Base-by-base conservation (phyloP, 2,888 invertebrate genomes). In the Hirtodrosophila confusa region DNA sequence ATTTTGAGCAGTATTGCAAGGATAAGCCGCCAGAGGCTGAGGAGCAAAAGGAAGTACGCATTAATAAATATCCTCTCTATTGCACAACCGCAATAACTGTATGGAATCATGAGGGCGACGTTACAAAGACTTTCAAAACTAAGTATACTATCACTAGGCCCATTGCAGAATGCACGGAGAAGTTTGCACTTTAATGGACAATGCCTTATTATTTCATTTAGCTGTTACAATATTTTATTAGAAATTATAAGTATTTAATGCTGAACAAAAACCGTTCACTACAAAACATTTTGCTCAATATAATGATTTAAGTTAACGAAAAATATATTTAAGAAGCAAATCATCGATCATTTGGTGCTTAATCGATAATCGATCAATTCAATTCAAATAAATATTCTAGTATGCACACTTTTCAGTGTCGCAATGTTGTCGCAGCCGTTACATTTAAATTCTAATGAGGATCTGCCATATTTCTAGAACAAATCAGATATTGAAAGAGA, bases 31-130 rank as follows among this genome's bases (percentile, higher is more conserved):
- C 70, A 0, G 79, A 82, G 31, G 73, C 85, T 45, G 78, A 80
- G 27, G 88, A 72, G 36, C 73, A 69, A 10, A 80, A 80, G 47
- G 86, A 89, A 33, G 67, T 75, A 3, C 51, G 89, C 10, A 70
- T 80, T 11, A 85, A 86, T 39, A 88, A 87, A 47, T 90, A 86
- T 80, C 91, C 91, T 0, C 65, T 91, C 1, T 90, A 91, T 63
- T 80, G 86, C 29, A 89, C 90, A 3, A 75, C 82, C 0, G 89
- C 90, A 1, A 90, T 91, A 31, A 89, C 91, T 0, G 17, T 87
- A 0, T 91, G 88, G 86, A 91, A 91, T 75, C 88, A 86, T 0
- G 72, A 78, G 1, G 91, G 91, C n/a, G 88, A 89, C 55, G 54
- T 70, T 33, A 77, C 88, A 0, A 87, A 85, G 44, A 88, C 83